Base-by-base conservation (phyloP, 35 echinoderm and acorn worm species). In the Acanthaster planci region DNA sequence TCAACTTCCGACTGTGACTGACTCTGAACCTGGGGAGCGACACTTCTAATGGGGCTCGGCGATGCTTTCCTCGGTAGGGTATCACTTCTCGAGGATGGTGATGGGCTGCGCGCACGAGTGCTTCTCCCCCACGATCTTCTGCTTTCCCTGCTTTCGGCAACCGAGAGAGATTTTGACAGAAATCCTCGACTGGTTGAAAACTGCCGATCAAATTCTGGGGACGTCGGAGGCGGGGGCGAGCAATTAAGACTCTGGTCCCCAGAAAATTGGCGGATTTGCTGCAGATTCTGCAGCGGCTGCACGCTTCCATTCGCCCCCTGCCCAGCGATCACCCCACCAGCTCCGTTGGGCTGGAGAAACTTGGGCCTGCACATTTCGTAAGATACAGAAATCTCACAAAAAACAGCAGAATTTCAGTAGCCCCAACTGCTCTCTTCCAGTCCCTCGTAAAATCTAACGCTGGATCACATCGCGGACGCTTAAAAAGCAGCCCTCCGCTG, bases 311-410 rank as follows among this genome's bases (percentile, higher is more conserved):
- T 72, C 64, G 64, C 26, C 12, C 42, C 42, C 42, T 47, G 42
- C 64, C 64, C 64, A 72, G 30, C 64, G 34, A 72, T 29, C 30
- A 72, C 64, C 0, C 64, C 29, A 59, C 12, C 26, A 1, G 55
- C 56, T 26, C 27, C 56, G 64, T 10, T 7, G 34, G 64, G 64
- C 64, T 72, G 64, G 23, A 72, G 64, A 72, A 72, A 72, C 64
- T 72, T 72, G 23, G 64, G 64, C 23, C 34, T 72, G 64, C 64
- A 72, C 64, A 72, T 72, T 72, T 34, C 34, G 64, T 34, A 36
- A 72, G 26, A 31, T 26, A 26, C 19, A 59, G 56, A 59, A 72
- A 72, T 72, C 64, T 72, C 64, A 72, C 23, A 72, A 72, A 72
- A 72, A 31, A 14, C 3, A 72, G 26, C 26, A 72, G 26, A 72